Conservation (phyloP, 2,888 invertebrate species). For the Glaucopsyche alexis region DNA sequence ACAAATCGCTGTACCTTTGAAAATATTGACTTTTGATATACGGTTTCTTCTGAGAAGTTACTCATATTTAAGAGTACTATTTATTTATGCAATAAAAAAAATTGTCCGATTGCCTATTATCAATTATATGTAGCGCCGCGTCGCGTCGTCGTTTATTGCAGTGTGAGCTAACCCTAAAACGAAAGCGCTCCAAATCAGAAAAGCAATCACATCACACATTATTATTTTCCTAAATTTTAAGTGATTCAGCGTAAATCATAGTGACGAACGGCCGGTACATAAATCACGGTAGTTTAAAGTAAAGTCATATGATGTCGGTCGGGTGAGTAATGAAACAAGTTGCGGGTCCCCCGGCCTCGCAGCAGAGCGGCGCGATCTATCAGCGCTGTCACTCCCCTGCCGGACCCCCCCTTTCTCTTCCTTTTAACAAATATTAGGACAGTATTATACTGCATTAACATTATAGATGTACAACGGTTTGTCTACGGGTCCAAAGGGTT, state of each 20-base stretch:
- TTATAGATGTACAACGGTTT: background rate
- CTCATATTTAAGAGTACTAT: too few relatives aligned
- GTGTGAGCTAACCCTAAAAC: too few relatives aligned
- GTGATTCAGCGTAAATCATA: background rate
- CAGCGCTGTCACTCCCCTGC: conserved; percentile 41
- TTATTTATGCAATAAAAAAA: too few relatives aligned
- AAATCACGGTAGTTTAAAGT: conserved; percentile 13
- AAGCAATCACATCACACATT: too few relatives aligned
- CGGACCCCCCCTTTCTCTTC: conserved; percentile 30
- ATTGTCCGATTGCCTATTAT: too few relatives aligned
- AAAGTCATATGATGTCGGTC: conserved; percentile 48
- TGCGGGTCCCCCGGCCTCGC: conserved; percentile 42
- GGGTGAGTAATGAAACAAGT: conserved; percentile 64
- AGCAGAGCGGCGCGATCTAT: conserved; percentile 43
- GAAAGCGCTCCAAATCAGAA: too few relatives aligned
- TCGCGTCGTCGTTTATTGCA: too few relatives aligned
- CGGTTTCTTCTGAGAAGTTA: too few relatives aligned
- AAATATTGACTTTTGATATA: too few relatives aligned
- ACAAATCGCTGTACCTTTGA: too few relatives aligned
- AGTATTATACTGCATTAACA: background rate
- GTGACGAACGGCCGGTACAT: background rate
- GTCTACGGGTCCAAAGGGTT: background rate
- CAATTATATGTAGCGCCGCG: too few relatives aligned
- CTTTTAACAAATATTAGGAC: conserved; percentile 6
- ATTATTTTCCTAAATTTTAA: too few relatives aligned